Conservation (phyloP, 2,797 vertebrate species). For the Crenuchus spilurus region DNA sequence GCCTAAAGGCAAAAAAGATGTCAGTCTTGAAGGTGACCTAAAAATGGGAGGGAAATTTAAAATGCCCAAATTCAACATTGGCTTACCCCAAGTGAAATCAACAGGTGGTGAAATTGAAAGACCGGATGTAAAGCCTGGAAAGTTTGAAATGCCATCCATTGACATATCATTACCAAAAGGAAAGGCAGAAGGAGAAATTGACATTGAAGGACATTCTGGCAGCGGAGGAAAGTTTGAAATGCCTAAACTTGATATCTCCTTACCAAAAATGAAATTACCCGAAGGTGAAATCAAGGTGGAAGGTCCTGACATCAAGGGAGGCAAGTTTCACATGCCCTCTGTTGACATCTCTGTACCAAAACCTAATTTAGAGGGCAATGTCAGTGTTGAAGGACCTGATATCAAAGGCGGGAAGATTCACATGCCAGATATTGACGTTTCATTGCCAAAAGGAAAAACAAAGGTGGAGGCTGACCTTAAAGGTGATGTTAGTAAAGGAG, state of each 20-base stretch:
- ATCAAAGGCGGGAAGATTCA: slow-evolving; percentile 58
- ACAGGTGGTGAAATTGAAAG: slow-evolving; percentile 6
- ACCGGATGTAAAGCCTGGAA: slow-evolving; percentile 51
- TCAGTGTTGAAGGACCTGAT: slow-evolving; percentile 30
- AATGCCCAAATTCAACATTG: slow-evolving; percentile 31
- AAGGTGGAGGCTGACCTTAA: slow-evolving; percentile 39
- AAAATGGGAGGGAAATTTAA: slow-evolving; percentile 16
- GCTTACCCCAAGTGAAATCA: not conserved
- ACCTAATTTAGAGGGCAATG: slow-evolving; percentile 53
- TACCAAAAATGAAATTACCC: slow-evolving; percentile 50
- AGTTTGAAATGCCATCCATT: slow-evolving; percentile 57
- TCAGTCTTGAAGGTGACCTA: not conserved
- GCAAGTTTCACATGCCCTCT: slow-evolving; percentile 57
- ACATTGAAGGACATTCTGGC: slow-evolving; percentile 49
- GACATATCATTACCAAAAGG: slow-evolving; percentile 62
- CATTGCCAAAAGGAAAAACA: slow-evolving; percentile 58
- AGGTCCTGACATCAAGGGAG: slow-evolving; percentile 48
- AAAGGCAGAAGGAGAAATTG: slow-evolving; percentile 50
- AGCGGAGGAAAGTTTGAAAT: slow-evolving; percentile 61
- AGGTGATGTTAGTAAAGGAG: slow-evolving; percentile 52
- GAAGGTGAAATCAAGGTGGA: not conserved
- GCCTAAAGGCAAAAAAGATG: slow-evolving; percentile 59
- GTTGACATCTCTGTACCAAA: slow-evolving; percentile 65
- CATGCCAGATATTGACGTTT: slow-evolving; percentile 59
- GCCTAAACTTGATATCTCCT: slow-evolving; percentile 60